phyloP scores from a whole-genome alignment of 2,888 invertebrate species.

The Axea sp. region DNA sequence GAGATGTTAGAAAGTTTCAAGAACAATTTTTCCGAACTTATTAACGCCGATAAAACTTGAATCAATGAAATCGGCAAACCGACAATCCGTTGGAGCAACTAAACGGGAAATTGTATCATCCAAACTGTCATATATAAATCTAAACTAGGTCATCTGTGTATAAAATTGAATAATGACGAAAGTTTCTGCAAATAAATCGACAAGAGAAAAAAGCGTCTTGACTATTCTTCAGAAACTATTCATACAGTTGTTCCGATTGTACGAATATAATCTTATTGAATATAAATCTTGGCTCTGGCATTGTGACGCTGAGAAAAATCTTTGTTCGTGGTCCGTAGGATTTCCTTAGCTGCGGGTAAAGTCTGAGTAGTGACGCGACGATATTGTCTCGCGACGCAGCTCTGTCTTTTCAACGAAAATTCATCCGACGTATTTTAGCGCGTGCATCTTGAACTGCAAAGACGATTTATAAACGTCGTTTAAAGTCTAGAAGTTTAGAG shows the following conservation, averaged over 20 bases:
- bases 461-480: constrained; percentile 3
- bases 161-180: constrained; percentile 32
- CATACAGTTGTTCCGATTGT: constrained; percentile 40
- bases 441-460: constrained; percentile 8
- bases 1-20: too few relatives aligned
- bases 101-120: not conserved
- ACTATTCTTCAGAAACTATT: constrained; percentile 18
- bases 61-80: too few relatives aligned
- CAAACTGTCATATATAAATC: not conserved
- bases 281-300: constrained; percentile 44
- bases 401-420: constrained; percentile 27
- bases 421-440: constrained; percentile 22
- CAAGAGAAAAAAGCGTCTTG: not conserved
- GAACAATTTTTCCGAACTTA: too few relatives aligned
- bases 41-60: too few relatives aligned
- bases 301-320: constrained; percentile 41
- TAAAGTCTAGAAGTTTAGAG: too few relatives aligned
- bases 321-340: constrained; percentile 27
- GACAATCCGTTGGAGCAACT: too few relatives aligned
- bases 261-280: constrained; percentile 53
- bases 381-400: constrained; percentile 28
- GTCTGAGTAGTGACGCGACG: constrained; percentile 22
- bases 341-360: constrained; percentile 33
- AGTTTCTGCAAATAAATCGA: constrained; percentile 11
- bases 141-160: constrained; percentile 12